Conservation (phyloP, 2,113 vertebrate genomes). For the Heterotis niloticus region DNA sequence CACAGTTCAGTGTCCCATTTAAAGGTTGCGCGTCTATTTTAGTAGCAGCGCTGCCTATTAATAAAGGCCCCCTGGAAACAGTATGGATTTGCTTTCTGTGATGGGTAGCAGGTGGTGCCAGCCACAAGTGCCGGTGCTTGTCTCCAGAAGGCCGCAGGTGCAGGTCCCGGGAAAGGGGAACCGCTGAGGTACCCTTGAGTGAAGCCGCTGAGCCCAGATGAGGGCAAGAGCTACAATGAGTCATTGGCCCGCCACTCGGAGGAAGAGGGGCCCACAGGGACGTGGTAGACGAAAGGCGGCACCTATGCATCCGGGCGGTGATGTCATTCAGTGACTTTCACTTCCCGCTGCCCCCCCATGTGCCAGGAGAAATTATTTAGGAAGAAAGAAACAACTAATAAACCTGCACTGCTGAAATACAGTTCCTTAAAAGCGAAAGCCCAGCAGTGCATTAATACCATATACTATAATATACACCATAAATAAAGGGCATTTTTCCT, state of each 20-base stretch:
- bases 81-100: neutral
- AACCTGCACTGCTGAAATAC: conserved; percentile 33
- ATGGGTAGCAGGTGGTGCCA: neutral
- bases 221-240: neutral
- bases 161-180: too few relatives aligned
- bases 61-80: neutral
- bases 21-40: neutral
- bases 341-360: neutral
- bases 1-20: neutral
- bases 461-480: conserved; percentile 29
- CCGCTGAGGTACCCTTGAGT: neutral
- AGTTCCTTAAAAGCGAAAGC: conserved; percentile 46
- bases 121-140: neutral
- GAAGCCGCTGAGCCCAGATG: neutral
- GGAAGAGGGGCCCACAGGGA: neutral
- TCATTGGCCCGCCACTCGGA: neutral
- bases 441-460: conserved; percentile 46
- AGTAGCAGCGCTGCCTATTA: neutral
- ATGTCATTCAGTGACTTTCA: neutral
- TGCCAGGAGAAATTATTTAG: neutral
- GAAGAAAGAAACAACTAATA: neutral
- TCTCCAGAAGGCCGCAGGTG: neutral
- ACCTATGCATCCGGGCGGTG: neutral
- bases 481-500: conserved; percentile 50
- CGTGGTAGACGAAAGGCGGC: neutral